phyloP scores from a whole-genome alignment of 2,797 vertebrate genomes.

The Acanthurus tractus region DNA sequence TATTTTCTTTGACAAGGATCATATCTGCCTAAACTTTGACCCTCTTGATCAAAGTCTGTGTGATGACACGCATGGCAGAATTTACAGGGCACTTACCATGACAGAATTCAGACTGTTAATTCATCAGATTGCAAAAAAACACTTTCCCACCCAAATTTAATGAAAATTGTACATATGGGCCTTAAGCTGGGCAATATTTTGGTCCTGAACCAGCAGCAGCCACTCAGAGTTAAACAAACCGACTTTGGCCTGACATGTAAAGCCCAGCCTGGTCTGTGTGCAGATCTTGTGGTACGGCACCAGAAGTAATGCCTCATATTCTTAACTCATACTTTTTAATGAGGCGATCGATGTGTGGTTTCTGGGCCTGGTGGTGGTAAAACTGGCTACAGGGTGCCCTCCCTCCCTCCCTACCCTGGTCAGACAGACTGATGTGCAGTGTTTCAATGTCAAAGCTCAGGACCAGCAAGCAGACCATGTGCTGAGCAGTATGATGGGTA shows the following conservation, averaged over 20 bases:
- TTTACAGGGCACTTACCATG: background rate
- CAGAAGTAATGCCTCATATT: background rate
- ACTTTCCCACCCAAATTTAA: background rate
- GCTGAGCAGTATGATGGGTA: background rate
- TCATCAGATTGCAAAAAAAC: background rate
- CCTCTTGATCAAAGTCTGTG: no score
- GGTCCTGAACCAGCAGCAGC: background rate
- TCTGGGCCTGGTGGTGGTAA: background rate
- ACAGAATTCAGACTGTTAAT: background rate
- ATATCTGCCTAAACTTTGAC: no score
- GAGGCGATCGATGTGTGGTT: conserved; percentile 5
- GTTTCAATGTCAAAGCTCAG: background rate
- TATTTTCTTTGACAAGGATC: no score
- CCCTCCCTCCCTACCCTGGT: no score
- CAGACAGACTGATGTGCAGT: background rate
- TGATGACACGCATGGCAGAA: no score
- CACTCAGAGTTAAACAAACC: background rate
- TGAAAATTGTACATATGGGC: background rate
- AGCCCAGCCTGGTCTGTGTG: background rate
- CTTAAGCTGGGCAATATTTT: background rate
- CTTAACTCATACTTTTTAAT: background rate
- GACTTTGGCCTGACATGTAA: background rate
- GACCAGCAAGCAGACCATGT: background rate
- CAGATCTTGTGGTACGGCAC: conserved; percentile 4
- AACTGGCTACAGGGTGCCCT: background rate